Evolutionary conservation across 2,113 vertebrate genomes (phyloP).

Genomic region (Tragulus kanchil): DNA sequence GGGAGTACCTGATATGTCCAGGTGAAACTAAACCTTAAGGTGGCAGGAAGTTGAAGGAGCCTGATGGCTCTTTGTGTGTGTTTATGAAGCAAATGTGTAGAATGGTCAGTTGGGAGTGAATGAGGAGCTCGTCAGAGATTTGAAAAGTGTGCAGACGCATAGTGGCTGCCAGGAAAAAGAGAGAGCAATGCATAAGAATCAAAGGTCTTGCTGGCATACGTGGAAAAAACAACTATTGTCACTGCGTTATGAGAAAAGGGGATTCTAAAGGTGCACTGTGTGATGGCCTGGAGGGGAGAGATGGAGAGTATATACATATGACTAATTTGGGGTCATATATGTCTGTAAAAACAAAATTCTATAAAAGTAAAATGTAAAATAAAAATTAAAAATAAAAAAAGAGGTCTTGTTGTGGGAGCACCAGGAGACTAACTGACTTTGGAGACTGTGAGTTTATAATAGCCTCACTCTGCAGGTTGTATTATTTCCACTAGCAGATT

Average conservation of each 20-base stretch:
- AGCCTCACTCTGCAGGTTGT: not conserved
- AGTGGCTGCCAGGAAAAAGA: not conserved
- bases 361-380: no score
- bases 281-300: no score
- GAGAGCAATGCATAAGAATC: not conserved
- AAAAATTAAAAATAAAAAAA: no score
- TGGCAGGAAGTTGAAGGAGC: not conserved
- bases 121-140: not conserved
- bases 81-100: not conserved
- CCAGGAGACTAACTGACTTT: not conserved
- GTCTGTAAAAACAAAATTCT: no score
- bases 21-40: not conserved
- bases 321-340: no score
- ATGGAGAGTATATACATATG: no score
- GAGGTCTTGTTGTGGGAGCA: no score
- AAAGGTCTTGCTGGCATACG: not conserved
- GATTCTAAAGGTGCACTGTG: no score
- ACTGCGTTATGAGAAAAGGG: no score
- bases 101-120: not conserved
- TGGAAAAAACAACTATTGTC: no score
- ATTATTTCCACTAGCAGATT: not conserved
- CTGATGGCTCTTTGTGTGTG: not conserved
- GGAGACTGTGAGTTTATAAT: not conserved
- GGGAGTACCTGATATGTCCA: not conserved
- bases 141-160: not conserved